Base-by-base conservation (phyloP, 2,888 invertebrate species). In the Emesis russula region DNA sequence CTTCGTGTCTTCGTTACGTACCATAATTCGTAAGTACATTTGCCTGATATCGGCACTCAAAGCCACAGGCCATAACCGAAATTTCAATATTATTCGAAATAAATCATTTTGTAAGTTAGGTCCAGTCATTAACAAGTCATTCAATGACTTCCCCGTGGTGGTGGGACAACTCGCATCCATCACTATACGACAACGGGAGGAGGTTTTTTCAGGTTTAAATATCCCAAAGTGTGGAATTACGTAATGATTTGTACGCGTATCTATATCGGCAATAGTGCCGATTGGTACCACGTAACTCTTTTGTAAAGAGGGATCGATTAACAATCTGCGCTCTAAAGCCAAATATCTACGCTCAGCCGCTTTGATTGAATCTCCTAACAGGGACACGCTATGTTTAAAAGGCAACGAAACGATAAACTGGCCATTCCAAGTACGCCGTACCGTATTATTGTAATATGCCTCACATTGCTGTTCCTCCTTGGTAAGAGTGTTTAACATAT, bases 271-370 rank as follows among this genome's bases (percentile, higher is more conserved):
- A 11, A 68, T 68, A 68, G 68, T 11, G 18, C 18, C 36, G 15
- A 74, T 38, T 3, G 74, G 74, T 33, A 18, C 18, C 3, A 74
- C 38, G 38, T 74, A 74, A 38, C 18, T 38, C 74, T 74, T 74
- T 38, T 74, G 5, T 74, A 74, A 74, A 74, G 41, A n/a, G 1
- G 48, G 44, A 53, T 76, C 53, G 13, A 25, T 48, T 53, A 68
- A 38, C 53, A 83, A 53, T 58, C 70, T 76, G 53, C 76, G 76
- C n/a, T 83, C 82, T 48, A 83, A 33, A 36, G 82, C 66, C 15
- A 83, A 53, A 53, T 68, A 83, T 25, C 82, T 83, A 70, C 68
- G 58, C 58, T 73, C 33, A 5, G 74, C 74, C 36, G 36, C 33
- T 9, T 74, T 38, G 11, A 53, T n/a, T 18, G 81, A 73, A n/a